Evolutionary conservation across 2,888 invertebrate species (phyloP).

Genomic region (Parnassius apollo): DNA sequence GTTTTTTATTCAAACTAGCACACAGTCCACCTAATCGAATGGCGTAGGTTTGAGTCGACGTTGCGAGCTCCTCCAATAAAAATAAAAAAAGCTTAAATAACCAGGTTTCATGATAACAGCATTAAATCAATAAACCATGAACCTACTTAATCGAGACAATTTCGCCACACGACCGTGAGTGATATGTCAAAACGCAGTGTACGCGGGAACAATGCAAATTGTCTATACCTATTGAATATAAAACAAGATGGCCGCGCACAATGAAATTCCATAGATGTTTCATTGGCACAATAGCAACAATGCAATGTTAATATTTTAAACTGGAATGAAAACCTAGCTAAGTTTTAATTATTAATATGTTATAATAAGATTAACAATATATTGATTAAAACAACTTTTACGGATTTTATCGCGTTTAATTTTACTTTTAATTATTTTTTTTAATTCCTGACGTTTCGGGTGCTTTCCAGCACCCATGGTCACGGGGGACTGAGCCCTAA

Average conservation of each 20-base stretch:
- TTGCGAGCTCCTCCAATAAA: not conserved
- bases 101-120: not conserved
- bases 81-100: not conserved
- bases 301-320: slow-evolving; percentile 13
- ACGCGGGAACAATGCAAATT: slow-evolving; percentile 43
- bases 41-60: no score
- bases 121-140: slow-evolving; percentile 1
- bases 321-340: slow-evolving; percentile 5
- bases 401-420: no score
- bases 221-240: slow-evolving; percentile 43
- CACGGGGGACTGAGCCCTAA: no score
- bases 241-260: slow-evolving; percentile 32
- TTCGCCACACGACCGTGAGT: slow-evolving; percentile 57
- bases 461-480: no score
- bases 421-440: no score
- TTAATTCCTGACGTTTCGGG: no score
- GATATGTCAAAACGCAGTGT: slow-evolving; percentile 49
- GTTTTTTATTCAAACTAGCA: no score
- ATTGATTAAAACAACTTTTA: no score
- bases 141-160: slow-evolving; percentile 31
- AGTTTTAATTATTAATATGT: no score
- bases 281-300: slow-evolving; percentile 14
- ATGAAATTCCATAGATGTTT: slow-evolving; percentile 18
- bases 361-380: not conserved
- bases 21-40: no score